Conservation (phyloP, 30 jellyfish, hydroid and myxozoan genomes). For the Aurelia sp. region DNA sequence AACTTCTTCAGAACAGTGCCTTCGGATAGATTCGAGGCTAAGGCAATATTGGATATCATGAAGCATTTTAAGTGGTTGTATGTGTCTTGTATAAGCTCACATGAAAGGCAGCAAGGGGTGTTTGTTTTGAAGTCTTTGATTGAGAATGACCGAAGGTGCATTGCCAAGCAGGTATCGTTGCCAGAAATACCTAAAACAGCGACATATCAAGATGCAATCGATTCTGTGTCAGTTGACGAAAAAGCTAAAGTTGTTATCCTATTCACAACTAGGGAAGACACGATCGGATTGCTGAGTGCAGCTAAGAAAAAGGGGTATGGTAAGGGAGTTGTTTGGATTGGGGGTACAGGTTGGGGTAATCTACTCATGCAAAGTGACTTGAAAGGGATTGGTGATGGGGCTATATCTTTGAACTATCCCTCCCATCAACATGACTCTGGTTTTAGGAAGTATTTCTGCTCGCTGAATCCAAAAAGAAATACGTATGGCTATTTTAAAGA, state of each 20-base stretch:
- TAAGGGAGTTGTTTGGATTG: constrained; percentile 41
- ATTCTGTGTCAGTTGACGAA: constrained; percentile 14
- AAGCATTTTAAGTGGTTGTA: constrained; percentile 63
- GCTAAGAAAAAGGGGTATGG: constrained; percentile 44
- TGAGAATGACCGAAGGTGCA: constrained; percentile 41
- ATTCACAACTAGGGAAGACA: constrained; percentile 61
- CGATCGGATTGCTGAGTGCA: constrained; percentile 32
- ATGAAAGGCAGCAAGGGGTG: constrained; percentile 69
- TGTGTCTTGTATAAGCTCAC: constrained; percentile 66
- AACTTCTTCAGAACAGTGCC: constrained; percentile 82
- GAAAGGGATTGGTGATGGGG: constrained; percentile 39
- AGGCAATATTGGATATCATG: constrained; percentile 60
- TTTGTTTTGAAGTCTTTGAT: constrained; percentile 25
- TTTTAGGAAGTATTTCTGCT: constrained; percentile 48
- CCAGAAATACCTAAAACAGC: constrained; percentile 58
- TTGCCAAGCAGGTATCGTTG: constrained; percentile 52
- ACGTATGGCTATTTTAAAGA: constrained; percentile 36
- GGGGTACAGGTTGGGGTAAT: constrained; percentile 67
- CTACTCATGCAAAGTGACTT: constrained; percentile 4
- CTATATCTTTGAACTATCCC: constrained; percentile 25
- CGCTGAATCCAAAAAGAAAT: constrained; percentile 49
- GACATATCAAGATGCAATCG: constrained; percentile 52
- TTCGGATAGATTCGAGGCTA: constrained; percentile 78
- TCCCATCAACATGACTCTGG: constrained; percentile 3
- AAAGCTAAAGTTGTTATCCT: constrained; percentile 69